phyloP scores from a whole-genome alignment of 2,888 invertebrate genomes.

The Dugesia japonica region DNA sequence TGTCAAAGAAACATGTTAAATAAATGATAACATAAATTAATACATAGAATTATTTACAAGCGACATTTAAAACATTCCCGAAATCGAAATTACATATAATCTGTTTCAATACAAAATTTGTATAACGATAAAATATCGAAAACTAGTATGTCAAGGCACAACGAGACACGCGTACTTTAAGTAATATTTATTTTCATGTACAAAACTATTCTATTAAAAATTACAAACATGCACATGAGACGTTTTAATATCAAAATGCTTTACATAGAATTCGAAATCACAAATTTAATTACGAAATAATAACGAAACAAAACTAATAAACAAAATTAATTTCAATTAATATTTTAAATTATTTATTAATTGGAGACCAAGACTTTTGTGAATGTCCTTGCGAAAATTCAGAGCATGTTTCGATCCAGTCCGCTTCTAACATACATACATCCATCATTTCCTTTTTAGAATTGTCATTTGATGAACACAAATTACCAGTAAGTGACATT shows the following conservation, averaged over 20 bases:
- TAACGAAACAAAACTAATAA: slow-evolving; percentile 12
- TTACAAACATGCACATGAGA: slow-evolving; percentile 10
- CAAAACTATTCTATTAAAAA: slow-evolving; percentile 13
- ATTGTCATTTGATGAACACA: not conserved
- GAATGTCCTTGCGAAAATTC: slow-evolving; percentile 12
- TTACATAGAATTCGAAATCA: slow-evolving; percentile 1
- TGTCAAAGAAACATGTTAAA: slow-evolving; percentile 4
- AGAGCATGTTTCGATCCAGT: not conserved
- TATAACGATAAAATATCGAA: slow-evolving; percentile 11
- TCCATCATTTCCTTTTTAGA: slow-evolving; percentile 4
- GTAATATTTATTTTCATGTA: slow-evolving; percentile 1
- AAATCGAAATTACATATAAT: slow-evolving; percentile 13
- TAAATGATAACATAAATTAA: slow-evolving; percentile 6
- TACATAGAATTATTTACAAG: slow-evolving; percentile 10
- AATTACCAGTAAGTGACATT: not conserved
- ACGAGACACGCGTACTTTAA: slow-evolving; percentile 6
- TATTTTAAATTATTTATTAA: not conserved
- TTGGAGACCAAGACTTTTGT: not conserved
- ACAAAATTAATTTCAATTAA: slow-evolving; percentile 14
- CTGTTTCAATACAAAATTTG: slow-evolving; percentile 8
- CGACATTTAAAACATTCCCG: not conserved
- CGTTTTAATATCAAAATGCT: slow-evolving; percentile 10
- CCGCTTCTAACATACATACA: not conserved
- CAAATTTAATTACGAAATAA: slow-evolving; percentile 14
- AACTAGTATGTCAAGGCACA: slow-evolving; percentile 15